phyloP scores from a whole-genome alignment of 2,797 vertebrate genomes.

The Aulostomus chinensis region DNA sequence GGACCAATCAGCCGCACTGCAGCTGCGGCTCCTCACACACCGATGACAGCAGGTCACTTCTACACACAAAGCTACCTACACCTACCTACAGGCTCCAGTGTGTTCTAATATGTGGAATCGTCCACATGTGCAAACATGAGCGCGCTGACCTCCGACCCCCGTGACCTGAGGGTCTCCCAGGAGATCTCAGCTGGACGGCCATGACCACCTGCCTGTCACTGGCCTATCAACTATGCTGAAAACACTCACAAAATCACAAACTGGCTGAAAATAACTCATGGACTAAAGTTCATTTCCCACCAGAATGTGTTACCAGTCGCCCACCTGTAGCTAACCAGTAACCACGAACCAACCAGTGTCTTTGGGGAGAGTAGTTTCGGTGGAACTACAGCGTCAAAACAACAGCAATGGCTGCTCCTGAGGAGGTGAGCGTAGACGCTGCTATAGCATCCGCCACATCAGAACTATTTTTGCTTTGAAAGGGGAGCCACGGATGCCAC shows the following conservation, averaged over 20 bases:
- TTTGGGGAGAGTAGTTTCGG: too few relatives aligned
- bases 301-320: too few relatives aligned
- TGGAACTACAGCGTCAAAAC: too few relatives aligned
- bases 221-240: background rate
- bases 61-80: background rate
- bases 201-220: slow-evolving; percentile 54
- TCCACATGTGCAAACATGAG: slow-evolving; percentile 41
- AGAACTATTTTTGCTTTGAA: too few relatives aligned
- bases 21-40: slow-evolving; percentile 47
- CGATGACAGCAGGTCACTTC: slow-evolving; percentile 44
- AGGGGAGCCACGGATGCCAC: too few relatives aligned
- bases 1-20: slow-evolving; percentile 45
- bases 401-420: too few relatives aligned
- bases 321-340: too few relatives aligned
- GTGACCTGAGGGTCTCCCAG: slow-evolving; percentile 45
- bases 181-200: slow-evolving; percentile 48
- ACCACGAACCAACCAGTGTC: too few relatives aligned
- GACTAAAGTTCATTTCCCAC: too few relatives aligned
- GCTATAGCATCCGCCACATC: too few relatives aligned
- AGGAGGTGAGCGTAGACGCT: too few relatives aligned
- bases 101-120: slow-evolving; percentile 10
- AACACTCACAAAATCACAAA: slow-evolving; percentile 3
- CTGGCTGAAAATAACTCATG: background rate
- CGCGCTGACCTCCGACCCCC: slow-evolving; percentile 51
- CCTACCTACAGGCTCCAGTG: slow-evolving; percentile 23